A percentile compares a stretch with the other conserved stretches of the same genome.
These are phyloP conservation scores for Trematomus loennbergii DNA, from an alignment of 2,113 vertebrate genomes.

Conservation along the genomic window DNA sequence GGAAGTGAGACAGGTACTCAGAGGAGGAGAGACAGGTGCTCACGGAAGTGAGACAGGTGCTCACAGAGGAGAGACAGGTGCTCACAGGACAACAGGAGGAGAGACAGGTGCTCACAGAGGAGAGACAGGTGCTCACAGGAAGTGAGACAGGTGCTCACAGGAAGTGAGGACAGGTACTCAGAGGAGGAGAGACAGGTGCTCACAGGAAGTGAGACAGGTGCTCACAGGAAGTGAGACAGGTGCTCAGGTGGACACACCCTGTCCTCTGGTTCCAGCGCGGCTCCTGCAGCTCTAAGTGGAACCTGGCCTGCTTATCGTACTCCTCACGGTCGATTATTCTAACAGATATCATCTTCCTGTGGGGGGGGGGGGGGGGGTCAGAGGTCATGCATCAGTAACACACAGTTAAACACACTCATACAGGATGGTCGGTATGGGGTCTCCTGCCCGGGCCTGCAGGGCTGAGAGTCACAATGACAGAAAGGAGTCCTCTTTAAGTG, in stretches of 20 bases:
- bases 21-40: too few relatives aligned
- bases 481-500: not conserved
- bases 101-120: too few relatives aligned
- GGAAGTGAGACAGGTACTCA: too few relatives aligned
- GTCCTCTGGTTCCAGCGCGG: slow-evolving; percentile 93
- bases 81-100: too few relatives aligned
- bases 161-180: too few relatives aligned
- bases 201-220: too few relatives aligned
- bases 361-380: slow-evolving; percentile 51
- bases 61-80: too few relatives aligned
- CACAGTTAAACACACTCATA: slow-evolving; percentile 47
- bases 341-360: slow-evolving; percentile 95
- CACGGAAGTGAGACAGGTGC: too few relatives aligned
- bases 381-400: slow-evolving; percentile 71
- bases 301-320: slow-evolving; percentile 95
- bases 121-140: too few relatives aligned
- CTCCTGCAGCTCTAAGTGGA: slow-evolving; percentile 95
- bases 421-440: not conserved
- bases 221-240: slow-evolving; percentile 74
- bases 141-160: too few relatives aligned
- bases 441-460: slow-evolving; percentile 6
- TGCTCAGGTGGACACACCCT: slow-evolving; percentile 85
- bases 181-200: too few relatives aligned
- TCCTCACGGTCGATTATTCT: slow-evolving; percentile 94
- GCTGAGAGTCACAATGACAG: slow-evolving; percentile 10